phyloP scores from a whole-genome alignment of 2,113 vertebrate species.

The Jaculus jaculus region DNA sequence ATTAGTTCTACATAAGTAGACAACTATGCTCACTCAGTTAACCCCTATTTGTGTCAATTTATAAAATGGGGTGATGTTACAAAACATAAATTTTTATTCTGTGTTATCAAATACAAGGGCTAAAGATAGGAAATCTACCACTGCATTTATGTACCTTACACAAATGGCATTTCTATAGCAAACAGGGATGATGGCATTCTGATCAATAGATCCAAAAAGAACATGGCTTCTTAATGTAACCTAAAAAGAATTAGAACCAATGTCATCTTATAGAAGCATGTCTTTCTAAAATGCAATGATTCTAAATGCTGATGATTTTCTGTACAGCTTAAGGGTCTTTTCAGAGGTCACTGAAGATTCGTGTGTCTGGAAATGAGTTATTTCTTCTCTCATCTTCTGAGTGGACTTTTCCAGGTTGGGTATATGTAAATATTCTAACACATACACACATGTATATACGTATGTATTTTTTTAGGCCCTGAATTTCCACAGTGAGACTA shows the following conservation, averaged over 20 bases:
- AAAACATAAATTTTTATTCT: background rate
- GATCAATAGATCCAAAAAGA: background rate
- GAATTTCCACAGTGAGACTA: background rate
- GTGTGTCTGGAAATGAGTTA: background rate
- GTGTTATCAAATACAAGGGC: background rate
- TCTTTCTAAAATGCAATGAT: background rate
- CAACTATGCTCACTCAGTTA: background rate
- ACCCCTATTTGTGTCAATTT: background rate
- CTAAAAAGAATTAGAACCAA: background rate
- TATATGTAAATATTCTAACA: too few relatives aligned
- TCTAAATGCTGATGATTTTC: background rate
- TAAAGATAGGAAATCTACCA: background rate
- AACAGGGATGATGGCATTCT: too few relatives aligned
- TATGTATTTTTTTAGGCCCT: conserved; percentile 76
- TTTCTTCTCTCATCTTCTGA: conserved; percentile 25
- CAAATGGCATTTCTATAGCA: background rate
- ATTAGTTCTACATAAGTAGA: background rate
- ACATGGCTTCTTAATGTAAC: background rate
- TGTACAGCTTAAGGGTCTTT: conserved; percentile 10
- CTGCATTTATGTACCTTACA: background rate
- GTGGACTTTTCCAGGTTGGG: background rate
- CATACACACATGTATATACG: background rate
- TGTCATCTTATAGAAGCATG: background rate
- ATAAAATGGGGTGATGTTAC: background rate
- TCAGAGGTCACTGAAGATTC: background rate